Base-by-base conservation (phyloP, 2,797 vertebrate genomes). In the Enteromius anoplus region DNA sequence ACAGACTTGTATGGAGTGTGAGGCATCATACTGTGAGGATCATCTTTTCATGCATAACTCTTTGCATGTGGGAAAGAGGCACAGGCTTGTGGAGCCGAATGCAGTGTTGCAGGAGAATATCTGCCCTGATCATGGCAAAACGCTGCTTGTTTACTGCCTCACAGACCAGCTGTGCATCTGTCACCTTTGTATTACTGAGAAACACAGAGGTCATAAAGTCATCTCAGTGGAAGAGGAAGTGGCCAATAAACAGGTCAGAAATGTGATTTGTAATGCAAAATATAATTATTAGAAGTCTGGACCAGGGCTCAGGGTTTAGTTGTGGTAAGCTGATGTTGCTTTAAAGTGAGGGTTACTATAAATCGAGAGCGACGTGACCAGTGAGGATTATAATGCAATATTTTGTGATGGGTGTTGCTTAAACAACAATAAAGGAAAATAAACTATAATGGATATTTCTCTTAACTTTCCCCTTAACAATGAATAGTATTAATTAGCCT, bases 131-230 rank as follows among this genome's bases (percentile, higher is more conserved):
- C 95, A 96, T 0, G 93, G 94, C 78, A 96, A 94, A 92, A 95
- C 94, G 26, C 93, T 95, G 94, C 94, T 96, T 90, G 92, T 96
- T 78, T 96, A 94, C 91, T 96, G 95, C 84, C 93, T 93, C 89
- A 94, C 93, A 0, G 96, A 96, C 87, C 94, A 95, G 90, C 92
- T 91, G 86, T 96, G 95, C 89, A 95, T 96, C 92, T 96, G 96
- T 86, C 94, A 95, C 84, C 92, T 96, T 81, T 89, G 88, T 26
- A 75, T 87, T 49, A 75, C 45, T 47, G 45, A 69, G 14, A 69
- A 85, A 72, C 87, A 88, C 58, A 82, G 19, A 62, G 60, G 51
- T 37, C 87, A 86, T 62, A 32, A 75, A 12, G 62, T 81, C 62
- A 55, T 86, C 37, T 11, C 80, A 42, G 42, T 83, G 2, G 65